These are phyloP conservation scores for Doryteuthis pealeii DNA, from an alignment of 1,140 invertebrate genomes.

Conservation along the genomic window DNA sequence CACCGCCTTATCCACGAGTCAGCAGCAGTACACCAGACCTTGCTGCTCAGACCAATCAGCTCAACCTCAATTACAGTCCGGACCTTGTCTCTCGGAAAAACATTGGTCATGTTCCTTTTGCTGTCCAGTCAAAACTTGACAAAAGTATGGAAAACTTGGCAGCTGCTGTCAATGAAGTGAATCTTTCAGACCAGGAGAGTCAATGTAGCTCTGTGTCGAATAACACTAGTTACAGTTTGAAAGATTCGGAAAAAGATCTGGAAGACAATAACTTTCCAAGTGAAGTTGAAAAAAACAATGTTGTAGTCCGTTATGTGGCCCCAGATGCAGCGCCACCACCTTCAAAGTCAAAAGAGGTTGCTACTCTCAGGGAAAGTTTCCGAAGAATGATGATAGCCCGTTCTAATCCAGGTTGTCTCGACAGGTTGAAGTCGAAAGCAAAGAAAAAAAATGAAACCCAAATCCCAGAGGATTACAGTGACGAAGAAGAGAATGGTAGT, in stretches of 20 bases:
- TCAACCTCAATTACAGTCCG: conserved; percentile 63
- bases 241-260: conserved; percentile 6
- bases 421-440: conserved; percentile 19
- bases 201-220: not conserved
- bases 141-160: conserved; percentile 46
- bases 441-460: not conserved
- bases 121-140: conserved; percentile 34
- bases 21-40: conserved; percentile 81
- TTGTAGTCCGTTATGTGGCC: conserved; percentile 35
- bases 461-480: not conserved
- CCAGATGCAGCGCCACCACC: conserved; percentile 50
- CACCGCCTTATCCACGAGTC: conserved; percentile 75
- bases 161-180: conserved; percentile 24
- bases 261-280: conserved; percentile 2
- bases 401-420: conserved; percentile 36
- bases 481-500: not conserved
- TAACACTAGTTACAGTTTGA: not conserved
- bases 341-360: conserved; percentile 50
- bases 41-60: conserved; percentile 59
- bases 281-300: conserved; percentile 13
- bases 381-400: conserved; percentile 51
- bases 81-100: conserved; percentile 69
- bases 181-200: conserved; percentile 17
- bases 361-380: conserved; percentile 51
- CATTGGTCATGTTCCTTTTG: conserved; percentile 31